These are phyloP conservation scores for Chlorospingus semifuscus DNA, from an alignment of 2,797 vertebrate genomes.

Conservation along the genomic window DNA sequence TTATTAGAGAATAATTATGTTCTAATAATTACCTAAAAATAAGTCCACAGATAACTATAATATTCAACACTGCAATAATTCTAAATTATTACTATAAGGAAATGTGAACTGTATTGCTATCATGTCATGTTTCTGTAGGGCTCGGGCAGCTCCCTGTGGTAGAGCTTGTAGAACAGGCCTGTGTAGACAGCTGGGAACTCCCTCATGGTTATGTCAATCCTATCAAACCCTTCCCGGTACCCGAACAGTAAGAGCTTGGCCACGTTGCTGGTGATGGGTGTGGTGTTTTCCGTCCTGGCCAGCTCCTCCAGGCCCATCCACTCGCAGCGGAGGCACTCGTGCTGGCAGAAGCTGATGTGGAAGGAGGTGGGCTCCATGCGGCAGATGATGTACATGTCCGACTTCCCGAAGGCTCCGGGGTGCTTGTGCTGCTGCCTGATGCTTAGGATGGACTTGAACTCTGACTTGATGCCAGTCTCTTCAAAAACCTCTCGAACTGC, in stretches of 20 bases:
- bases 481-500: conserved; percentile 93
- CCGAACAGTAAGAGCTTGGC: conserved; percentile 86
- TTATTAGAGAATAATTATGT: conserved; percentile 35
- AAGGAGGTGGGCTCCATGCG: conserved; percentile 85
- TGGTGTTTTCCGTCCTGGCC: conserved; percentile 68
- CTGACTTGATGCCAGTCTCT: conserved; percentile 89
- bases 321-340: conserved; percentile 89
- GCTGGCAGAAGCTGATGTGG: conserved; percentile 85
- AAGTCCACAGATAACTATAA: not conserved
- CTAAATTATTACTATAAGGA: conserved; percentile 1
- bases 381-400: conserved; percentile 93
- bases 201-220: conserved; percentile 85
- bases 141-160: conserved; percentile 83
- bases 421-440: conserved; percentile 91
- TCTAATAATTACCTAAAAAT: not conserved
- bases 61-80: not conserved
- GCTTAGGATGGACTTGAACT: conserved; percentile 91
- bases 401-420: conserved; percentile 90
- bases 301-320: conserved; percentile 87
- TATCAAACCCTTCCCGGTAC: conserved; percentile 82
- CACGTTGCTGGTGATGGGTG: conserved; percentile 86
- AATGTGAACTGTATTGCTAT: conserved; percentile 51
- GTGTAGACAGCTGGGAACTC: conserved; percentile 85
- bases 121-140: conserved; percentile 39
- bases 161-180: conserved; percentile 88